Evolutionary conservation across 1,140 invertebrate genomes (phyloP).

Genomic region (Elymnias hypermnestra): DNA sequence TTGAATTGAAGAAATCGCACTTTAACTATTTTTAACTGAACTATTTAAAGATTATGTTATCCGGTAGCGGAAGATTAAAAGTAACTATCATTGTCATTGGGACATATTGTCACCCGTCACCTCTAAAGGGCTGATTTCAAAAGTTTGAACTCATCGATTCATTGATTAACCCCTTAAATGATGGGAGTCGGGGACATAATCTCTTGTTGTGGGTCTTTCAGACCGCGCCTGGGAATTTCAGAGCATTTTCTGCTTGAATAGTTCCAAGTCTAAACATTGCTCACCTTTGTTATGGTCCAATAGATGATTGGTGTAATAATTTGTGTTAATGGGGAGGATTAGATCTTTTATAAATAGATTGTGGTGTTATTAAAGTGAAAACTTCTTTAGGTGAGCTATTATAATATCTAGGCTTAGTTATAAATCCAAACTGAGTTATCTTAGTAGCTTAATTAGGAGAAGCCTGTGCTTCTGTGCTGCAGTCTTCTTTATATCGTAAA

Average conservation of each 20-base stretch:
- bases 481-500: no score
- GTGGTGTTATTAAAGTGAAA: no score
- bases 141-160: conserved; percentile 48
- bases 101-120: conserved; percentile 43
- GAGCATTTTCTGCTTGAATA: conserved; percentile 58
- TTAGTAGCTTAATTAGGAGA: no score
- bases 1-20: conserved; percentile 12
- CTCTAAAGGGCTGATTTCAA: conserved; percentile 30
- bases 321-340: no score
- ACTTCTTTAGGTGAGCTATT: no score
- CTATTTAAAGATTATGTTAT: conserved; percentile 38
- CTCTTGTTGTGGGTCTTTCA: conserved; percentile 29
- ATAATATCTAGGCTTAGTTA: no score
- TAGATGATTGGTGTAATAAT: no score
- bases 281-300: conserved; percentile 38
- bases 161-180: conserved; percentile 51
- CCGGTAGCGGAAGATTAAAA: conserved; percentile 36
- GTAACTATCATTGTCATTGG: conserved; percentile 21
- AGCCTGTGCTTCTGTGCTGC: no score
- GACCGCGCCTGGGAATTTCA: conserved; percentile 52
- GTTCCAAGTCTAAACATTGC: conserved; percentile 52
- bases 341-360: no score
- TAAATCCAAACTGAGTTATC: no score
- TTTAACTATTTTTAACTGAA: conserved; percentile 15
- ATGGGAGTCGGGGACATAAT: conserved; percentile 23